A percentile compares a stretch with the other conserved stretches of the same genome.
Evolutionary conservation across 2,888 invertebrate genomes (phyloP).

Genomic region (Apamea sordens): DNA sequence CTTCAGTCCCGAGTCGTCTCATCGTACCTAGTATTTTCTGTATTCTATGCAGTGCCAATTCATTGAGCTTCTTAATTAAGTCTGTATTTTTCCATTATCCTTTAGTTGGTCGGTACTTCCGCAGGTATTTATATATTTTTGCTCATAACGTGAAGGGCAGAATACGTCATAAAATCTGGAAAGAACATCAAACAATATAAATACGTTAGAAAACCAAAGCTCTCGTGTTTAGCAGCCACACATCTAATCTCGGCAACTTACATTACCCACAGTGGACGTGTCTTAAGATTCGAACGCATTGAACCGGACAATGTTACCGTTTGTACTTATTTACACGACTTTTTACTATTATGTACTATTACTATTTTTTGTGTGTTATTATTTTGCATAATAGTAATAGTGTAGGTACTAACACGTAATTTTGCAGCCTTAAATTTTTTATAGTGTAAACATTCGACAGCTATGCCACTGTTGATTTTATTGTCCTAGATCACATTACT

Average conservation of each 20-base stretch:
- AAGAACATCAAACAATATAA: not conserved
- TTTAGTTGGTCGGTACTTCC: too few species aligned
- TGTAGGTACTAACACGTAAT: conserved; percentile 6
- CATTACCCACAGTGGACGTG: conserved; percentile 86
- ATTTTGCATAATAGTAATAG: conserved; percentile 35
- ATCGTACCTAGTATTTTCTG: not conserved
- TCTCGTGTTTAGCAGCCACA: conserved; percentile 74
- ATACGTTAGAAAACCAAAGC: not conserved
- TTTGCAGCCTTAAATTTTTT: conserved; percentile 22
- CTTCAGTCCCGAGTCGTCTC: not conserved
- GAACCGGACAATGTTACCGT: conserved; percentile 86
- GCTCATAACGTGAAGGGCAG: not conserved
- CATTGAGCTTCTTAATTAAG: not conserved
- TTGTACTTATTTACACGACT: conserved; percentile 77
- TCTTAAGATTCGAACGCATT: conserved; percentile 85
- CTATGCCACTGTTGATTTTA: not conserved
- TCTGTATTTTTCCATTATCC: not conserved
- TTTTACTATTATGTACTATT: conserved; percentile 54
- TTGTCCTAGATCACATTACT: not conserved
- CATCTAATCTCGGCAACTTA: conserved; percentile 84
- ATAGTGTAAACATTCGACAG: not conserved
- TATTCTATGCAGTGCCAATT: too few species aligned
- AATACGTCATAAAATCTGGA: not conserved
- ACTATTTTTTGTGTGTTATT: conserved; percentile 37
- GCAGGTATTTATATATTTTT: not conserved